phyloP scores from a whole-genome alignment of 1,140 invertebrate species.

The Colletes gigas region DNA sequence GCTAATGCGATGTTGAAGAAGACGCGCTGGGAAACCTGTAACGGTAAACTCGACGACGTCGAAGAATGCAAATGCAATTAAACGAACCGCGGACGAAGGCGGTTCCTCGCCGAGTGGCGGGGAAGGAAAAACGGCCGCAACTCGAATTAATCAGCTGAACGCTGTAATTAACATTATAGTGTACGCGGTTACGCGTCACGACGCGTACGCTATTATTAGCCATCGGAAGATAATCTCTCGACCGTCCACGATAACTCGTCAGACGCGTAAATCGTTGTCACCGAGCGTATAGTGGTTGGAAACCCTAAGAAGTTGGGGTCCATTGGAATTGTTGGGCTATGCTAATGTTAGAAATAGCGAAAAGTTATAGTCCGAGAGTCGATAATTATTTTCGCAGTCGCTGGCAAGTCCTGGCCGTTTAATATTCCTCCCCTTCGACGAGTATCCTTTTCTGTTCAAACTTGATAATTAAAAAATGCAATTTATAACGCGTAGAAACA shows the following conservation, averaged over 20 bases:
- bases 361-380: too few relatives aligned
- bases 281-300: too few relatives aligned
- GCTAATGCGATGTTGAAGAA: conserved; percentile 7
- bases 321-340: too few relatives aligned
- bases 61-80: conserved; percentile 12
- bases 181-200: conserved; percentile 19
- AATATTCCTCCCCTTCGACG: too few relatives aligned
- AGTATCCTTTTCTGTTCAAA: too few relatives aligned
- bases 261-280: conserved; percentile 34
- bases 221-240: conserved; percentile 47
- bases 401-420: too few relatives aligned
- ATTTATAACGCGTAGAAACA: too few relatives aligned
- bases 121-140: conserved; percentile 23
- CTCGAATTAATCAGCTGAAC: conserved; percentile 52
- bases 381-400: too few relatives aligned
- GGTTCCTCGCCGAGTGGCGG: conserved; percentile 9
- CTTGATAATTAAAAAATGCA: too few relatives aligned
- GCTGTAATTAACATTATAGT: conserved; percentile 55
- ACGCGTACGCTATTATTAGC: conserved; percentile 39
- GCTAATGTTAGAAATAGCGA: too few relatives aligned
- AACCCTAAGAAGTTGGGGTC: too few relatives aligned
- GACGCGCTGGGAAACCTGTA: background rate
- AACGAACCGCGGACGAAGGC: background rate
- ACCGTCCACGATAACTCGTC: conserved; percentile 46
- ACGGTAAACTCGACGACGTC: conserved; percentile 12